These are phyloP conservation scores for Eptatretus atami DNA, from an alignment of 2,797 vertebrate species.

Conservation along the genomic window DNA sequence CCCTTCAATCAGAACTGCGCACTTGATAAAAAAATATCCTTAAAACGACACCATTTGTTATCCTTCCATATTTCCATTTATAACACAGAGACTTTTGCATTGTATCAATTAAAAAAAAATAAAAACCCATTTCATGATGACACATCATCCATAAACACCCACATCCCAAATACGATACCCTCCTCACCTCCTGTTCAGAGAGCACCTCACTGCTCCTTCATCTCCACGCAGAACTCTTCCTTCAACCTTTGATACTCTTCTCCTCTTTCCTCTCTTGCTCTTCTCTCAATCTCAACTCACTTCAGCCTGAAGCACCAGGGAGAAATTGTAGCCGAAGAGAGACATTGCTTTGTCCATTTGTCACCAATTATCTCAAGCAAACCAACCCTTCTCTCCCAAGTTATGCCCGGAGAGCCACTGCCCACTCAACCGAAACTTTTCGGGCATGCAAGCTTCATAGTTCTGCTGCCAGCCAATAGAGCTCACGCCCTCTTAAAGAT, in stretches of 20 bases:
- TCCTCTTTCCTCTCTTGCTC: slow-evolving; percentile 49
- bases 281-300: slow-evolving; percentile 13
- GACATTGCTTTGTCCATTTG: too few relatives aligned
- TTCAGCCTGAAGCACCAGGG: too few relatives aligned
- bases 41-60: background rate
- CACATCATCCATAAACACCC: background rate
- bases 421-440: too few relatives aligned
- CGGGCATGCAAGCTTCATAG: too few relatives aligned
- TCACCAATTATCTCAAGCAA: too few relatives aligned
- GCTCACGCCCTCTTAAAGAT: too few relatives aligned
- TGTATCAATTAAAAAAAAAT: too few relatives aligned
- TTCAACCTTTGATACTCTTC: slow-evolving; percentile 59
- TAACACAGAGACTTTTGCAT: too few relatives aligned
- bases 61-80: background rate
- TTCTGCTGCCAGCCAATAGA: too few relatives aligned
- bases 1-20: background rate
- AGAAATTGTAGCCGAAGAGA: too few relatives aligned
- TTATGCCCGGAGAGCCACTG: too few relatives aligned
- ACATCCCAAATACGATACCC: background rate
- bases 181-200: slow-evolving; percentile 44
- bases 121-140: background rate
- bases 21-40: background rate
- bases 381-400: too few relatives aligned
- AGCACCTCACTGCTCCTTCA: slow-evolving; percentile 44
- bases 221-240: slow-evolving; percentile 46